Conservation (phyloP, 2,888 invertebrate species). For the Athrips mouffetella region DNA sequence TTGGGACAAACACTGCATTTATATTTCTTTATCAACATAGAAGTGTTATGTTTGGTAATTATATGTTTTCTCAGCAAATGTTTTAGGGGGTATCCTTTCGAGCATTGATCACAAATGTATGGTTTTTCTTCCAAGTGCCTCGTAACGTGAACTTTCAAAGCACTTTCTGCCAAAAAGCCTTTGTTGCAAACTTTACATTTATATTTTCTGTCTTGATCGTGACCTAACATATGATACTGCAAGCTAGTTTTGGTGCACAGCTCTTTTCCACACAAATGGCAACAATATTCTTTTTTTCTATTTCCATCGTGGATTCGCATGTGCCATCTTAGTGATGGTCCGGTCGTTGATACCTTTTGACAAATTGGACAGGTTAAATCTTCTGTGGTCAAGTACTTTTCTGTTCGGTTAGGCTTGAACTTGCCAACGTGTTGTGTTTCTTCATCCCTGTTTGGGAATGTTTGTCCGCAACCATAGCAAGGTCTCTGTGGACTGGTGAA, state of each 20-base stretch:
- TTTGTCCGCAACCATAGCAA: conserved; percentile 1
- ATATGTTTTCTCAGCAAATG: neutral
- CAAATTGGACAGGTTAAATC: conserved; percentile 20
- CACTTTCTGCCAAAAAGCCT: neutral
- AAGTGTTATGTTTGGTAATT: conserved; percentile 56
- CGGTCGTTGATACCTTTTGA: conserved; percentile 7
- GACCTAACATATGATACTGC: neutral
- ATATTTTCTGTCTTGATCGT: conserved; percentile 4
- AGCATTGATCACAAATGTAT: conserved; percentile 81
- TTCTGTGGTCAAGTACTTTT: conserved; percentile 10
- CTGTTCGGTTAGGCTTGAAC: neutral
- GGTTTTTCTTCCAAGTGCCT: conserved; percentile 83
- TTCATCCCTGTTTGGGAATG: neutral
- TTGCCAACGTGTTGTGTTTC: neutral
- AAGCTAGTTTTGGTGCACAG: neutral
- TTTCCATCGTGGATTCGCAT: conserved; percentile 66
- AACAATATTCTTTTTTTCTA: conserved; percentile 23
- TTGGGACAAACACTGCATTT: conserved; percentile 82
- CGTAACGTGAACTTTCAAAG: conserved; percentile 21
- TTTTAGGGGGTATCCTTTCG: conserved; percentile 75
- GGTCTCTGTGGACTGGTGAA: neutral
- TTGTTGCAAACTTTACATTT: conserved; percentile 16
- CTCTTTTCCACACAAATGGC: conserved; percentile 19
- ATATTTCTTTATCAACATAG: conserved; percentile 40
- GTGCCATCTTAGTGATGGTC: conserved; percentile 41